A percentile compares a stretch with the other conserved stretches of the same genome.
Conservation (phyloP, 2,113 vertebrate genomes). For the Boulengeromyrus knoepffleri region DNA sequence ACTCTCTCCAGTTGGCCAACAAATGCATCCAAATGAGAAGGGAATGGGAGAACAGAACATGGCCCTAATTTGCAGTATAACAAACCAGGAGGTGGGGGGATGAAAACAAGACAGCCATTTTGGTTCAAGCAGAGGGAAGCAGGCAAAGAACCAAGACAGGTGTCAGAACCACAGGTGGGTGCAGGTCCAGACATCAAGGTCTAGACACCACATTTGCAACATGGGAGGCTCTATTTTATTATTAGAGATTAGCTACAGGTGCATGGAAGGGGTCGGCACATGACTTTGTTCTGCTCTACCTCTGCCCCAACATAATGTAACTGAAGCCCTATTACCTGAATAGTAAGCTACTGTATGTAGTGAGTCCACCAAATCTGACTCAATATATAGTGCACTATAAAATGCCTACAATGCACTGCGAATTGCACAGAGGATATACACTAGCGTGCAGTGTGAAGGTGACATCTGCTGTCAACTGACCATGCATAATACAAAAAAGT, state of each 20-base stretch:
- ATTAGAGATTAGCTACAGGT: not conserved
- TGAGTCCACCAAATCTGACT: not conserved
- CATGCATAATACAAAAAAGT: not conserved
- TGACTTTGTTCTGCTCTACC: not conserved
- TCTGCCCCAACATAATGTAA: not conserved
- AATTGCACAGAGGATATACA: not conserved
- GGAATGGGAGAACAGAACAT: not conserved
- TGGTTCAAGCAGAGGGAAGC: not conserved
- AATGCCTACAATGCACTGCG: not conserved
- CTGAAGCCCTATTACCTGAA: not conserved
- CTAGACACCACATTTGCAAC: not conserved
- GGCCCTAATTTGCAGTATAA: not conserved
- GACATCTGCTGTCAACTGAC: not conserved
- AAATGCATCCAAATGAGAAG: not conserved
- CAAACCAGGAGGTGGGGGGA: not conserved
- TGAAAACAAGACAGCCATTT: not conserved
- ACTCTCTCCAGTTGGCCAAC: not conserved
- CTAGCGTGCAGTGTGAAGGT: not conserved
- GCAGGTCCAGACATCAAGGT: not conserved
- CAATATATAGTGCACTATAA: not conserved
- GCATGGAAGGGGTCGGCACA: not conserved
- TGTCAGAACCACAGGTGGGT: not conserved
- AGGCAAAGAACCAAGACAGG: not conserved
- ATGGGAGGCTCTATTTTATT: not conserved
- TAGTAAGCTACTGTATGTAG: not conserved